These are phyloP conservation scores for Python bivittatus DNA, from an alignment of 2,113 vertebrate genomes.

Conservation along the genomic window DNA sequence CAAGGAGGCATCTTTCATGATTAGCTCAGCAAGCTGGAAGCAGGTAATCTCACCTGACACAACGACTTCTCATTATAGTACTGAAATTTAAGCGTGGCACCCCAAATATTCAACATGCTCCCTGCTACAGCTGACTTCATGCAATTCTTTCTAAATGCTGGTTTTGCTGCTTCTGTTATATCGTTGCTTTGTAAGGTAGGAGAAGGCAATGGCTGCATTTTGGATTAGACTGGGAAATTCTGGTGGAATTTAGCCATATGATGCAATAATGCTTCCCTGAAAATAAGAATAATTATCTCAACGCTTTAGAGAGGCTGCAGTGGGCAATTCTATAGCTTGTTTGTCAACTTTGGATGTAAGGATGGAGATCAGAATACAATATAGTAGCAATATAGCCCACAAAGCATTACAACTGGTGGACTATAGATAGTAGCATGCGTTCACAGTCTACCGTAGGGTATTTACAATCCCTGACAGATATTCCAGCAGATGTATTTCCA, in stretches of 20 bases:
- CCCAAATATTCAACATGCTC: background rate
- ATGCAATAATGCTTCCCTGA: conserved; percentile 10
- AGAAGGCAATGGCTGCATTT: background rate
- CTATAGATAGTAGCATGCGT: background rate
- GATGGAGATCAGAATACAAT: background rate
- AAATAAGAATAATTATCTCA: background rate
- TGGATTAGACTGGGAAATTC: background rate
- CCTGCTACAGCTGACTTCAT: background rate
- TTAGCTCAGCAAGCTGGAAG: background rate
- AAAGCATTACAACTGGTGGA: background rate
- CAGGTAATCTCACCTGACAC: background rate
- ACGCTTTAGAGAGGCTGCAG: background rate
- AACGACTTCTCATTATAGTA: background rate
- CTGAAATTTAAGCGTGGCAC: background rate
- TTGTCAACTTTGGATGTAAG: background rate
- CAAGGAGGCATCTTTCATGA: too few species aligned
- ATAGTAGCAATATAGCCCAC: background rate
- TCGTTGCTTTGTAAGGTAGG: background rate
- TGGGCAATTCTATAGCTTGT: conserved; percentile 9
- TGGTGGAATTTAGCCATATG: background rate
- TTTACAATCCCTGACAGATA: background rate
- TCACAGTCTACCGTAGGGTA: background rate
- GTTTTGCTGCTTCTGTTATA: background rate
- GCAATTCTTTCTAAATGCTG: background rate
- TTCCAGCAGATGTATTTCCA: background rate